Conservation (phyloP, 2,113 vertebrate species). For the Peromyscus californicus region DNA sequence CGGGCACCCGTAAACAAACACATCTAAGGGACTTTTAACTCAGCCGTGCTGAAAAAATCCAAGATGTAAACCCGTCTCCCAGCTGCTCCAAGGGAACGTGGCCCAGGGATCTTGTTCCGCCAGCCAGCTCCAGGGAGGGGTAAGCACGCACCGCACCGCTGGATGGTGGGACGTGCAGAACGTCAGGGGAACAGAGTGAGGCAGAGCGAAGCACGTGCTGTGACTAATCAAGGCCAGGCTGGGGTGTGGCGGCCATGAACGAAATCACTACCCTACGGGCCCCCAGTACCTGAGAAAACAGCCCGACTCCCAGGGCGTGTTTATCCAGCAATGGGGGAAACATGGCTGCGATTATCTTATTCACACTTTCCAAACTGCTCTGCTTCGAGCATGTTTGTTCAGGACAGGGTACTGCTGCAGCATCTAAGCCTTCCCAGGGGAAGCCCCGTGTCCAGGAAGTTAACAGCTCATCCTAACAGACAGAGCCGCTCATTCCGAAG, state of each 20-base stretch:
- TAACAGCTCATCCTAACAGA: neutral
- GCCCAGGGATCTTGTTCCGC: conserved; percentile 74
- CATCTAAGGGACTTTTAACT: conserved; percentile 58
- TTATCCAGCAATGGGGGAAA: conserved; percentile 75
- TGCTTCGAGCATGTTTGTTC: conserved; percentile 38
- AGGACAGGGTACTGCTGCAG: conserved; percentile 71
- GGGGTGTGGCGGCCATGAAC: conserved; percentile 87
- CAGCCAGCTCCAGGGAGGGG: conserved; percentile 77
- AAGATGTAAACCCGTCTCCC: conserved; percentile 63
- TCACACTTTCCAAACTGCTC: conserved; percentile 56
- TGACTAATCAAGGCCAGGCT: conserved; percentile 88
- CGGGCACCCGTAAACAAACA: conserved; percentile 70
- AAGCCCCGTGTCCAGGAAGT: neutral
- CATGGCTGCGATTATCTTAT: conserved; percentile 64
- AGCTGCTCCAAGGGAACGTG: conserved; percentile 74
- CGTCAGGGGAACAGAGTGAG: conserved; percentile 85
- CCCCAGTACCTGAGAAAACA: conserved; percentile 76
- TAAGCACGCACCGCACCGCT: conserved; percentile 75
- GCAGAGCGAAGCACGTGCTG: conserved; percentile 84
- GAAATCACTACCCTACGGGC: conserved; percentile 82
- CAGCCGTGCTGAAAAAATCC: conserved; percentile 48
- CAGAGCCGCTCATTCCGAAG: neutral
- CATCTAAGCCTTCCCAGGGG: conserved; percentile 21
- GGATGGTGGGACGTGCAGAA: conserved; percentile 87
- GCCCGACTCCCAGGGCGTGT: conserved; percentile 73